Base-by-base conservation (phyloP, 2,113 vertebrate genomes). In the Stegostoma tigrinum region DNA sequence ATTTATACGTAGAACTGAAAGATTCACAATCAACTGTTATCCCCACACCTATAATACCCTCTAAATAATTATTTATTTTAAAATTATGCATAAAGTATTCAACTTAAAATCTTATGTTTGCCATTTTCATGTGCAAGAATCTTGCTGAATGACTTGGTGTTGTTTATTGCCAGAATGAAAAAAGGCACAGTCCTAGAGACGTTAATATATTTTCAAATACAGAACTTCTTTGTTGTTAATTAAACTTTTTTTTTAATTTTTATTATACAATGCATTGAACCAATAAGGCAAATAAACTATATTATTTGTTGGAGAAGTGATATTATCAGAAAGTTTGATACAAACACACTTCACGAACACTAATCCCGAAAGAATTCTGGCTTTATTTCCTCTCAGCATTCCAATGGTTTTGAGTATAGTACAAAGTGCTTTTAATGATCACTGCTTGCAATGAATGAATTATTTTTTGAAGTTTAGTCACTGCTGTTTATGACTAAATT, bases 151-250 rank as follows among this genome's bases (percentile, higher is more conserved):
- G 19, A 64, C 67, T 61, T 7, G 2, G 8, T 66, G 89, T 66
- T 93, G 34, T 66, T 93, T 93, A 67, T 93, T 38, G n/a, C 61
- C 38, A 17, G 89, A 93, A 93, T 61, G 34, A 90, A 64, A 55
- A 17, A 90, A 90, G 48, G 27, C 30, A 34, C 52, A 61, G 52
- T 93, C 64, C 89, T 66, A 64, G 61, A 38, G 64, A 66, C 61
- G 89, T 93, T 93, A 93, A 93, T 67, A 93, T 93, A 66, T 93
- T 93, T 91, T 93, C 89, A 93, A 67, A 93, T 38, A 17, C 89
- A 93, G 61, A 66, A 66, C 89, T 34, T 38, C 64, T 93, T 93
- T 66, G 38, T 12, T 93, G 61, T 93, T n/a, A 66, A 66, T 93
- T 93, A 93, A 66, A 90, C 48, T 55, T 93, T 93, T 66, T 90